Conservation (phyloP, 2,113 vertebrate species). For the Centropus bengalensis region DNA sequence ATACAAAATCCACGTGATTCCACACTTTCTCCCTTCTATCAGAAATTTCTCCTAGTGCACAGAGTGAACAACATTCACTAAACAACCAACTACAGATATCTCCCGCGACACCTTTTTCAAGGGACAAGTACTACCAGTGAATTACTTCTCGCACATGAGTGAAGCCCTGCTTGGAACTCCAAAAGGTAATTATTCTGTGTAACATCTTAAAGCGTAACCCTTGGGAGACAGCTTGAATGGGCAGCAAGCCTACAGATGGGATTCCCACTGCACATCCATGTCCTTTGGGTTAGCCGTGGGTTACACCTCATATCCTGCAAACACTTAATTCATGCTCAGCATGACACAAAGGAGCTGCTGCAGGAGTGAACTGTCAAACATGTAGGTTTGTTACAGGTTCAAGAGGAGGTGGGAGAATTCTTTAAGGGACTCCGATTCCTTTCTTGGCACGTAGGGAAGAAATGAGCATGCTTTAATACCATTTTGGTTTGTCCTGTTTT, state of each 20-base stretch:
- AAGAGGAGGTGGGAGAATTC: background rate
- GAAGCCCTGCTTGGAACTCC: background rate
- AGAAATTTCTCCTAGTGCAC: background rate
- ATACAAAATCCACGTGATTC: background rate
- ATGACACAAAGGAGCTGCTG: background rate
- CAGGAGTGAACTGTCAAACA: background rate
- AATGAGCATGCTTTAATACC: background rate
- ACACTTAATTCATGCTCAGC: background rate
- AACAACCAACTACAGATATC: rapidly evolving
- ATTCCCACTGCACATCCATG: rapidly evolving
- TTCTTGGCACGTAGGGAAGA: background rate
- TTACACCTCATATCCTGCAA: background rate
- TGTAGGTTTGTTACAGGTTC: background rate
- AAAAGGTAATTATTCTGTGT: background rate
- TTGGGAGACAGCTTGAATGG: background rate
- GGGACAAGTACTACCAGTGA: background rate
- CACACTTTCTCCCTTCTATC: background rate
- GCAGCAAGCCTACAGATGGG: background rate
- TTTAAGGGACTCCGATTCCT: rapidly evolving
- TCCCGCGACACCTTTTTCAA: background rate
- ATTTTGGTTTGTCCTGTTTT: background rate
- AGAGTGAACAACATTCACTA: background rate
- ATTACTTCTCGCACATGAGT: background rate
- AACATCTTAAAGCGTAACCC: background rate
- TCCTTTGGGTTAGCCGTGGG: background rate